Evolutionary conservation across 2,888 invertebrate species (phyloP).

Genomic region (Pinctada fucata): DNA sequence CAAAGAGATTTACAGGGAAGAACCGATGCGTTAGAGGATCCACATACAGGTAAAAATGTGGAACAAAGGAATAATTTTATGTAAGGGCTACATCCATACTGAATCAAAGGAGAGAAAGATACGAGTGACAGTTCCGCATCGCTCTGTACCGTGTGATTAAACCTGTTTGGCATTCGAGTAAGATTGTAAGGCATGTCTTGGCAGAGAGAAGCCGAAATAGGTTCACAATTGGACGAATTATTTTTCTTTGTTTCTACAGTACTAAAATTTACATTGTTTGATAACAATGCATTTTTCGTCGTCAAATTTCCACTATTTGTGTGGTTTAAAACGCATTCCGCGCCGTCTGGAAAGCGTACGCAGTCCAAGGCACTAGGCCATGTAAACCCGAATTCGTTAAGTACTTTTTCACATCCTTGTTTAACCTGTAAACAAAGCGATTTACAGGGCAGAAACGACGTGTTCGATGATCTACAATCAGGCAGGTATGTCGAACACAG

Average conservation of each 20-base stretch:
- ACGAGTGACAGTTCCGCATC: not conserved
- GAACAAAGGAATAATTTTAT: not conserved
- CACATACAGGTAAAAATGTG: not conserved
- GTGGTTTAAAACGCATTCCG: no score
- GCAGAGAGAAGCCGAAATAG: constrained; percentile 1
- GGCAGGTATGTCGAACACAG: not conserved
- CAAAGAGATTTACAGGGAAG: not conserved
- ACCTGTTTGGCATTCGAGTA: constrained; percentile 1
- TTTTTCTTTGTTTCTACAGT: no score
- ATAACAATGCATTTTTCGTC: no score
- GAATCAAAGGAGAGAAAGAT: not conserved
- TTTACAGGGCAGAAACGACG: not conserved
- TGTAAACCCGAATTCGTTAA: constrained; percentile 3
- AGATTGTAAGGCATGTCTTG: constrained; percentile 9
- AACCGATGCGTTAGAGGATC: not conserved
- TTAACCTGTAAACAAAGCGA: not conserved
- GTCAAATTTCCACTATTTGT: no score
- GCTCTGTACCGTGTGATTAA: not conserved
- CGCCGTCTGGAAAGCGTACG: not conserved
- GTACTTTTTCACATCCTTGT: not conserved
- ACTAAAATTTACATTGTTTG: no score
- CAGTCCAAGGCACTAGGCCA: not conserved
- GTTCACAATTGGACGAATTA: not conserved
- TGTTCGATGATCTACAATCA: not conserved
- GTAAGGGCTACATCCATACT: not conserved